A percentile compares a stretch with the other conserved stretches of the same genome.
phyloP scores from a whole-genome alignment of 2,113 vertebrate genomes.

The Paradoxurus hermaphroditus region DNA sequence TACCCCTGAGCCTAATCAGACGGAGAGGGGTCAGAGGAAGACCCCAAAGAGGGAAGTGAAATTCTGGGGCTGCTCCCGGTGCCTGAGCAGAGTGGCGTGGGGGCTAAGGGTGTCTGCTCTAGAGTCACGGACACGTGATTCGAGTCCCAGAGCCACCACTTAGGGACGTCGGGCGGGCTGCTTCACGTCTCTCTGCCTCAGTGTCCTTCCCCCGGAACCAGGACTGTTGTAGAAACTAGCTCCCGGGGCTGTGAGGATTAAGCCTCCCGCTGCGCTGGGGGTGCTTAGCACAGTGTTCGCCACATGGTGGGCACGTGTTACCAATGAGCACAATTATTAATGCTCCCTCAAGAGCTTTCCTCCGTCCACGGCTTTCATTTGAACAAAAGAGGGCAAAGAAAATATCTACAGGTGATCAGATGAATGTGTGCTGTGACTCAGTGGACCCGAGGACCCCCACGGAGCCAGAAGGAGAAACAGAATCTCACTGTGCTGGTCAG shows the following conservation, averaged over 20 bases:
- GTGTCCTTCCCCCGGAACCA: background rate
- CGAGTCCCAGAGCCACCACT: background rate
- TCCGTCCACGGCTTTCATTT: background rate
- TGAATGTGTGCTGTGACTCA: accelerated
- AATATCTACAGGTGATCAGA: accelerated
- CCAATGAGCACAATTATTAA: background rate
- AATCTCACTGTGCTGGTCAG: too few species aligned
- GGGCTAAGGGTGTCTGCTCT: background rate
- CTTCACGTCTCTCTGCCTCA: background rate
- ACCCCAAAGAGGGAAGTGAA: background rate
- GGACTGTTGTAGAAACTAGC: background rate
- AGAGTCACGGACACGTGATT: background rate
- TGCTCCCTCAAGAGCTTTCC: background rate
- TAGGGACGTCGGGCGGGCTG: background rate
- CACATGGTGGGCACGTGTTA: background rate
- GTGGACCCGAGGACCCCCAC: background rate
- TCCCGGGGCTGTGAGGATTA: background rate
- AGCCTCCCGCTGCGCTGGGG: background rate
- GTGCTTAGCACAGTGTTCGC: background rate
- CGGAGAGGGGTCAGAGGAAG: background rate
- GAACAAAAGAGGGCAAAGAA: background rate
- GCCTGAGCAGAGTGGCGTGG: accelerated
- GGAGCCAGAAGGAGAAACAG: background rate
- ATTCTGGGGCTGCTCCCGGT: background rate
- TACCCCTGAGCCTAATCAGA: background rate